Evolutionary conservation across 2,888 invertebrate species (phyloP), one percentile per base, ranked within the genome.

Genomic region (Hirtodrosophila cameraria): DNA sequence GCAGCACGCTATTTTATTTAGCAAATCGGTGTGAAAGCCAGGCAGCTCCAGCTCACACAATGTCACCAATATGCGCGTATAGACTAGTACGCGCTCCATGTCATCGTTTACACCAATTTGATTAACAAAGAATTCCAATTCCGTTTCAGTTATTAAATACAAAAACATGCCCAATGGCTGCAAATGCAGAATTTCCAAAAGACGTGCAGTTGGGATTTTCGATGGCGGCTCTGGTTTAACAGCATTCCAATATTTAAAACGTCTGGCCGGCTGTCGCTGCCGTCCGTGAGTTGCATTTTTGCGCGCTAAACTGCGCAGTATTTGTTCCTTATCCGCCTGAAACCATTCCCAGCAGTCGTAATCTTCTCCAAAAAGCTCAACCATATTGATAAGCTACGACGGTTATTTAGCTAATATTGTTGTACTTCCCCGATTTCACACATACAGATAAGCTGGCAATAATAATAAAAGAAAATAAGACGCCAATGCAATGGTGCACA

Each of bases 11-110:
- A 88, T 65, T 4, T 54, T 61, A 16, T 57, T 35, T 1, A 88
- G 50, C 2, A 81, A 39, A 12, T 81, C 75, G 0, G 45, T 36
- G 11, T 82, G 75, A 13, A 82, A 88, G 2, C 83, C 87, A 0
- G 86, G 87, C 50, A 88, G 42, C 36, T 88, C 76, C 4, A 88
- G 45, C 6, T 78, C 75, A 28, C 80, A 70, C 9, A 88, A 68
- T 8, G 57, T 55, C 3, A 75, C 75, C 31, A 86, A 64, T 18
- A 80, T 81, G 3, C 50, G 71, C 0, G 78, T 67, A 46, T 87
- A 87, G 11, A 84, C 38, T 3, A 87, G 11, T 2, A 85, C 69
- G 6, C 80, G 72, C 2, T 88, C 87, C 39, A 69, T 63, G 0
- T 64, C 75, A 46, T 86, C 87, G 53, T 62, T 68, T 3, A 48